Conservation (phyloP, 1,140 invertebrate species). For the Dendrolimus punctatus region DNA sequence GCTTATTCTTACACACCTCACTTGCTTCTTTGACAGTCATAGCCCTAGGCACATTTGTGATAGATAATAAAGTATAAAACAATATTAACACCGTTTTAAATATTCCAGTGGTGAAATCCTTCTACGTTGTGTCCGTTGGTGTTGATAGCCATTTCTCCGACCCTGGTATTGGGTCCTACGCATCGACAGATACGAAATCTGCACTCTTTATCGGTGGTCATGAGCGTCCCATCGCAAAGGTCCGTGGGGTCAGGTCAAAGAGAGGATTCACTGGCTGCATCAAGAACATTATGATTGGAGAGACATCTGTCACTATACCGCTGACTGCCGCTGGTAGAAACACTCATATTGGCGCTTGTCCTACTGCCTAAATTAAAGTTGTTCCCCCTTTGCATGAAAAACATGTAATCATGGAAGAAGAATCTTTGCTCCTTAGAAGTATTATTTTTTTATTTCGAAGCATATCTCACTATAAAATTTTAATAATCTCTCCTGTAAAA, state of each 20-base stretch:
- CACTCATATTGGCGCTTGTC: slow-evolving; percentile 81
- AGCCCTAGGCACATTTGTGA: too few species aligned
- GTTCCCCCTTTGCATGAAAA: neutral
- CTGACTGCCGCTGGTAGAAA: slow-evolving; percentile 76
- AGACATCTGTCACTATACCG: slow-evolving; percentile 73
- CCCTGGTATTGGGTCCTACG: slow-evolving; percentile 78
- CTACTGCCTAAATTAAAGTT: slow-evolving; percentile 73
- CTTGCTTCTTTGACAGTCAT: too few species aligned
- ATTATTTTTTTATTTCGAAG: too few species aligned
- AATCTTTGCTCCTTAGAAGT: neutral
- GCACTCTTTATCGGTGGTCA: slow-evolving; percentile 93
- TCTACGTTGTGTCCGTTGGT: slow-evolving; percentile 85
- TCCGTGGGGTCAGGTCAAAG: slow-evolving; percentile 72
- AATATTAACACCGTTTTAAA: neutral
- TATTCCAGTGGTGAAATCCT: slow-evolving; percentile 85
- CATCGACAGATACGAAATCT: slow-evolving; percentile 85
- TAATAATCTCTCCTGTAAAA: too few species aligned
- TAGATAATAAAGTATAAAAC: too few species aligned
- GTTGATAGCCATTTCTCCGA: slow-evolving; percentile 83
- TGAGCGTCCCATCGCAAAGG: slow-evolving; percentile 61
- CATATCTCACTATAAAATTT: too few species aligned
- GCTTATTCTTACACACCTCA: too few species aligned
- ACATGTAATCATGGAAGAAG: neutral
- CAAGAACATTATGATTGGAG: slow-evolving; percentile 78
- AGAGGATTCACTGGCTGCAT: slow-evolving; percentile 90